A percentile compares a stretch with the other conserved stretches of the same genome.
Evolutionary conservation across 2,113 vertebrate genomes (phyloP).

Genomic region (Chaetops frenatus): DNA sequence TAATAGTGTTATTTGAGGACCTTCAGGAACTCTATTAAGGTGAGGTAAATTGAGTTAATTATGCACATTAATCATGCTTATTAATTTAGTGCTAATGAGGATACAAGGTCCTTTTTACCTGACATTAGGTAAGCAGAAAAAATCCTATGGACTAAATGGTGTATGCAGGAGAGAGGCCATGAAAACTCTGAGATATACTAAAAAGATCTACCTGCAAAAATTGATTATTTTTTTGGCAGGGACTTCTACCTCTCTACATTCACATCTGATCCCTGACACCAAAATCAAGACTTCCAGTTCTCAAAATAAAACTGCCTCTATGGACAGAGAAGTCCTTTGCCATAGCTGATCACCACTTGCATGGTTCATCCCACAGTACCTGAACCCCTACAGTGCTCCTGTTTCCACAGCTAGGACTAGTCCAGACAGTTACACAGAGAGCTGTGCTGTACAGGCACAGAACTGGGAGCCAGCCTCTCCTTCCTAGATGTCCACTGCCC

Average conservation of each 20-base stretch:
- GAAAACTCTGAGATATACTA: neutral
- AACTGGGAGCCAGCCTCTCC: neutral
- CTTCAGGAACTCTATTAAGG: neutral
- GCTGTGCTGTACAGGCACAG: neutral
- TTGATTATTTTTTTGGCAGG: neutral
- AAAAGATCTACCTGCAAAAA: neutral
- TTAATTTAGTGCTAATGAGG: neutral
- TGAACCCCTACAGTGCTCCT: neutral
- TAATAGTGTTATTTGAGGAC: neutral
- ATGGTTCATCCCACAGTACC: neutral
- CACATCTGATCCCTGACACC: neutral
- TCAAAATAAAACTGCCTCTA: neutral
- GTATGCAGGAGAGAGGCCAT: neutral
- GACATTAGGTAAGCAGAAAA: neutral
- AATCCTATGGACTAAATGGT: neutral
- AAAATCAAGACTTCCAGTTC: neutral
- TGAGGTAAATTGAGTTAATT: constrained; percentile 1
- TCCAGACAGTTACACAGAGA: neutral
- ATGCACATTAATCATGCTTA: neutral
- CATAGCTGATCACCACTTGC: neutral
- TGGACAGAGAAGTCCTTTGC: neutral
- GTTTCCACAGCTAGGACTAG: neutral
- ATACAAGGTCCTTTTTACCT: neutral
- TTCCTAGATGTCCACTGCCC: neutral
- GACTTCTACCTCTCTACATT: neutral